Percentiles rank a stretch among this genome's conserved stretches.
These are phyloP conservation scores for Dryococelus australis DNA, from an alignment of 2,888 invertebrate species.

Conservation along the genomic window DNA sequence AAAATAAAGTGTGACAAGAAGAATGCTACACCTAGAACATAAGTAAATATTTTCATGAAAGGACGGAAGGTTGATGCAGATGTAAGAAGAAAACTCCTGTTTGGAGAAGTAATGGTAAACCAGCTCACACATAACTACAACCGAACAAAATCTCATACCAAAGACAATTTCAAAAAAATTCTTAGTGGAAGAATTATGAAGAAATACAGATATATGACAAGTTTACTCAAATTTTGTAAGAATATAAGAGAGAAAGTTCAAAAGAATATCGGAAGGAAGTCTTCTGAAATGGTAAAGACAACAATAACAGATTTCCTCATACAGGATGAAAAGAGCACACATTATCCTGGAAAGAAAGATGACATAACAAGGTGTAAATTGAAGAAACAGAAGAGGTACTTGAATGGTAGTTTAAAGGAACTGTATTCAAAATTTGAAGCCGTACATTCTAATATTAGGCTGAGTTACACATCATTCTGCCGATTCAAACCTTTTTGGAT, in stretches of 20 bases:
- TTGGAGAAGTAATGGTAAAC: neutral
- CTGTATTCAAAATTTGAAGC: neutral
- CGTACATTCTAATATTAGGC: neutral
- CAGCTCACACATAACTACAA: neutral
- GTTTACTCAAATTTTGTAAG: neutral
- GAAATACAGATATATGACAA: neutral
- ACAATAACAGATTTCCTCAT: neutral
- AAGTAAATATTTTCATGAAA: neutral
- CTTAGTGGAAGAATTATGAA: neutral
- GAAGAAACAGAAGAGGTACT: no score
- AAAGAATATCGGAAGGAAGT: slow-evolving; percentile 1
- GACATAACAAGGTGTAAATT: neutral
- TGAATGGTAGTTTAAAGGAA: no score
- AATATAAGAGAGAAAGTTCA: neutral
- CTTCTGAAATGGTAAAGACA: neutral
- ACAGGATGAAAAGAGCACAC: neutral
- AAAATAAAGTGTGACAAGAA: neutral
- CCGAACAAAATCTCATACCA: neutral
- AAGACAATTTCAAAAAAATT: neutral
- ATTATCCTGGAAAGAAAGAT: neutral
- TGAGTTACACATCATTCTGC: neutral
- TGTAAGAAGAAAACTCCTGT: neutral
- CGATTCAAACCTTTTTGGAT: slow-evolving; percentile 2
- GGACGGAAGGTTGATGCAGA: neutral
- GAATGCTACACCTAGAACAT: neutral